Percentiles rank a stretch among this genome's conserved stretches.
These are phyloP conservation scores for Vicugna pacos DNA, from an alignment of 2,113 vertebrate genomes.

Conservation along the genomic window DNA sequence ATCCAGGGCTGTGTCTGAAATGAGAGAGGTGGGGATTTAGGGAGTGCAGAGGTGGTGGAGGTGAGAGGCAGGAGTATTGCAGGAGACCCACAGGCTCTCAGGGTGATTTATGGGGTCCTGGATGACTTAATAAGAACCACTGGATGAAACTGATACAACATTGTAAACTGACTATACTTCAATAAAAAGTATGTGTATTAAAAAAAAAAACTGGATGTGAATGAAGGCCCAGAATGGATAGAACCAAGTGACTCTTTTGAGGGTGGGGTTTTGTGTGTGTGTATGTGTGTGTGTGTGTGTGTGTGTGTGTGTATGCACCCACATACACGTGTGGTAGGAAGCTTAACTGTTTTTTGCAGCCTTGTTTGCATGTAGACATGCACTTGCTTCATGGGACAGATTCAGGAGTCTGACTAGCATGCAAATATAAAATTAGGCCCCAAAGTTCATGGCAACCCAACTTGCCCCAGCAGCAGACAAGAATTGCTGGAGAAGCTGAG, in stretches of 20 bases:
- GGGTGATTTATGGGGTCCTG: not conserved
- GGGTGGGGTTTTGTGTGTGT: not conserved
- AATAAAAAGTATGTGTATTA: no score
- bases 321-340: not conserved
- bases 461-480: slow-evolving; percentile 57
- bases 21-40: not conserved
- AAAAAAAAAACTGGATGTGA: not conserved
- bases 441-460: slow-evolving; percentile 62
- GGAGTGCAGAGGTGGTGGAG: not conserved
- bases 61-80: not conserved
- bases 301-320: not conserved
- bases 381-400: not conserved
- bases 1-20: not conserved
- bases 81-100: not conserved
- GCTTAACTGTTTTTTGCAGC: not conserved
- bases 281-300: not conserved
- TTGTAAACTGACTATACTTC: no score
- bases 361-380: not conserved
- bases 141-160: no score
- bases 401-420: slow-evolving; percentile 19
- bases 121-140: not conserved
- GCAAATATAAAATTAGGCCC: slow-evolving; percentile 52
- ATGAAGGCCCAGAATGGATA: not conserved
- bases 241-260: not conserved
- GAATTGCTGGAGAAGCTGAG: slow-evolving; percentile 54